phyloP scores from a whole-genome alignment of 1,140 invertebrate genomes.

The Aphis craccivora region DNA sequence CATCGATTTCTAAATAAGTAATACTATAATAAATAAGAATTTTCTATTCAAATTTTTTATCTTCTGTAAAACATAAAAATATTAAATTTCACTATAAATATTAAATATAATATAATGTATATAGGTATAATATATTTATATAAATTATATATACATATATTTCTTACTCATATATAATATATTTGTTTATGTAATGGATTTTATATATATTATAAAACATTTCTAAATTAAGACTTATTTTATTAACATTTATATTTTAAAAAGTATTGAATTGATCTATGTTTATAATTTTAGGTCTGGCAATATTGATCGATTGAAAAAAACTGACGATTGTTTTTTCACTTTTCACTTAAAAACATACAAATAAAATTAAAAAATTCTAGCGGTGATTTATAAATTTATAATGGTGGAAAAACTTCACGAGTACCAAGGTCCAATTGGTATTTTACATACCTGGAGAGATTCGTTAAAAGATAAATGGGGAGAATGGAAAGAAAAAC shows the following conservation, averaged over 20 bases:
- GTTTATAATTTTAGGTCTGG: neutral
- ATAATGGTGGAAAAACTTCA: constrained; percentile 76
- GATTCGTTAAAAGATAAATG: constrained; percentile 72
- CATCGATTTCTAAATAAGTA: constrained; percentile 72
- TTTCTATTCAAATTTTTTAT: neutral
- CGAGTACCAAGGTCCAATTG: constrained; percentile 77
- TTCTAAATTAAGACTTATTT: neutral
- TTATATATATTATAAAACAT: neutral
- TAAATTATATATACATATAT: too few relatives aligned
- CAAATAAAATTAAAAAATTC: neutral
- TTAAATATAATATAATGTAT: too few relatives aligned
- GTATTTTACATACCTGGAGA: constrained; percentile 73
- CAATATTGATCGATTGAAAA: neutral
- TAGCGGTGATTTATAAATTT: constrained; percentile 59
- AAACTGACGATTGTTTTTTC: neutral
- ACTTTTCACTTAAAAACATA: neutral
- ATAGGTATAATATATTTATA: neutral
- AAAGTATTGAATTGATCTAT: neutral
- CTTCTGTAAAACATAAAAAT: neutral
- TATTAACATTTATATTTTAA: neutral
- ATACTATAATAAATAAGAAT: neutral
- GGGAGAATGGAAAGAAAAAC: constrained; percentile 69
- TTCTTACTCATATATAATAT: neutral
- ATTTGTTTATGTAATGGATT: too few relatives aligned
- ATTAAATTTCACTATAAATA: neutral